These are phyloP conservation scores for Heteropelma amictum DNA, from an alignment of 2,888 invertebrate species.

Conservation along the genomic window DNA sequence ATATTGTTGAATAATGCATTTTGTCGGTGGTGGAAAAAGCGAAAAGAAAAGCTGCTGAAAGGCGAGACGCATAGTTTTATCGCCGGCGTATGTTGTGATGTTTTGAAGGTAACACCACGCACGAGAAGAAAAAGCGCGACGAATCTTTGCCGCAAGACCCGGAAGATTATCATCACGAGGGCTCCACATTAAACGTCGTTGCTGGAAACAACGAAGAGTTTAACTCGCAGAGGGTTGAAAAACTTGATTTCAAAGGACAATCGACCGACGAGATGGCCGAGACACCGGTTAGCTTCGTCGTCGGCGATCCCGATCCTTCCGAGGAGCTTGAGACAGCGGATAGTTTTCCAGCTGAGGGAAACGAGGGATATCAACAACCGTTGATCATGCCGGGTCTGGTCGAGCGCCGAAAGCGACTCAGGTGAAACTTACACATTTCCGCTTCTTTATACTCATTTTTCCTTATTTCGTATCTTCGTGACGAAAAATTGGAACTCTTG, in stretches of 20 bases:
- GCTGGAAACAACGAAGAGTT: background rate
- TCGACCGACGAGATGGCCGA: slow-evolving; percentile 66
- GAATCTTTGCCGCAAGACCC: slow-evolving; percentile 36
- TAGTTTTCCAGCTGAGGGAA: slow-evolving; percentile 70
- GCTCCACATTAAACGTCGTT: background rate
- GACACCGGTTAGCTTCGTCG: slow-evolving; percentile 74
- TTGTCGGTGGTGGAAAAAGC: background rate
- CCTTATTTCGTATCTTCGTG: slow-evolving; percentile 7
- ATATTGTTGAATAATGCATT: background rate
- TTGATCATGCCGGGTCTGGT: slow-evolving; percentile 72
- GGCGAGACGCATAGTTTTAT: background rate
- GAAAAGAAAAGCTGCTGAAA: slow-evolving; percentile 1
- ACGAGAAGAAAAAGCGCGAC: slow-evolving; percentile 44
- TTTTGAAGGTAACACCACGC: slow-evolving; percentile 75
- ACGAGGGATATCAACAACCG: slow-evolving; percentile 63
- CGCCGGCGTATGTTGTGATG: slow-evolving; percentile 45
- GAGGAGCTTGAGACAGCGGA: slow-evolving; percentile 72
- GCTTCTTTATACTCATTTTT: too few relatives aligned
- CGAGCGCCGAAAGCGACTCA: slow-evolving; percentile 78
- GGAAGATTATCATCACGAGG: background rate
- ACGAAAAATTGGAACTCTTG: background rate
- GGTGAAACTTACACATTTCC: slow-evolving; percentile 75
- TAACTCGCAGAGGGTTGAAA: background rate
- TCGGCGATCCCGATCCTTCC: slow-evolving; percentile 71
- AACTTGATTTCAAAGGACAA: slow-evolving; percentile 11